A percentile compares a stretch with the other conserved stretches of the same genome.
phyloP scores from a whole-genome alignment of 2,797 vertebrate genomes.

The Squalus acanthias region DNA sequence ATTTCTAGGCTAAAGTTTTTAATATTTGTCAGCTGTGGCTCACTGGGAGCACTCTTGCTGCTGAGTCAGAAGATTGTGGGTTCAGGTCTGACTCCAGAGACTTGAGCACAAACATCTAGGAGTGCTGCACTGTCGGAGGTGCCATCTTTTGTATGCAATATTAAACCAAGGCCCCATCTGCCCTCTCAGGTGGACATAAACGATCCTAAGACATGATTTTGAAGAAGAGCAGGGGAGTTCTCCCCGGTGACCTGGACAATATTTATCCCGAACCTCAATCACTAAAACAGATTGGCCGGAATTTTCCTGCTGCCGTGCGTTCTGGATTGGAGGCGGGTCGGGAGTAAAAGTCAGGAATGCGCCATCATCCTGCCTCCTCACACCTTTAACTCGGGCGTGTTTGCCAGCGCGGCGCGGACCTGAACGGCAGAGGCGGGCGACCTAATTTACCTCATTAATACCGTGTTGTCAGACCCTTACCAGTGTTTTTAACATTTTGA shows the following conservation, averaged over 20 bases:
- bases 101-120: neutral
- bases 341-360: no score
- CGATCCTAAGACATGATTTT: neutral
- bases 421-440: no score
- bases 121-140: no score
- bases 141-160: neutral
- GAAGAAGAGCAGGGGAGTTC: neutral
- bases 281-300: neutral
- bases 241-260: neutral
- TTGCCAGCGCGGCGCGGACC: no score
- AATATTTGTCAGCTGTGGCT: neutral
- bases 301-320: no score
- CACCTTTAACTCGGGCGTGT: no score
- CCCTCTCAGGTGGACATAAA: neutral
- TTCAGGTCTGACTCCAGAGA: neutral
- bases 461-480: no score
- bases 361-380: no score
- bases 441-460: no score
- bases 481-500: no score
- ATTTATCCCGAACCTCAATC: neutral
- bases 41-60: neutral
- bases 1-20: no score
- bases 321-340: no score
- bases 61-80: neutral
- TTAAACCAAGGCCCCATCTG: neutral